Percentiles rank a stretch among this genome's conserved stretches.
Evolutionary conservation across 2,113 vertebrate species (phyloP).

Genomic region (Syngnathus typhle): DNA sequence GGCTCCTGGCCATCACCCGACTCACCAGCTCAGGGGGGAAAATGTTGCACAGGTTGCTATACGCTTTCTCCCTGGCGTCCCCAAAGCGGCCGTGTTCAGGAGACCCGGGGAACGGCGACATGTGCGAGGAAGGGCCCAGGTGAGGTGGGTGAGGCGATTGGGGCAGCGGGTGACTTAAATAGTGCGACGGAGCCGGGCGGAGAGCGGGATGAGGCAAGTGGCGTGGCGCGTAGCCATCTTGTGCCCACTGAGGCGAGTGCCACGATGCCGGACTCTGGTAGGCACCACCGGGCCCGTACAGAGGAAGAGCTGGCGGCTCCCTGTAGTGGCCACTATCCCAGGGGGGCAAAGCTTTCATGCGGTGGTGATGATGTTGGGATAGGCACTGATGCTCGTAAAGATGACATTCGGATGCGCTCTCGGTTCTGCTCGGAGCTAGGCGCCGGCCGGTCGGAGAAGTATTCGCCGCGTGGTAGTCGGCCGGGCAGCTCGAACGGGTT

Average conservation of each 20-base stretch:
- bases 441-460: constrained; percentile 76
- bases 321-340: constrained; percentile 80
- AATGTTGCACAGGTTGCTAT: constrained; percentile 92
- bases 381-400: constrained; percentile 79
- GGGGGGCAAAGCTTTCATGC: constrained; percentile 72
- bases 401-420: constrained; percentile 86
- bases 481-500: constrained; percentile 82
- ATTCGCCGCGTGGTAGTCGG: constrained; percentile 76
- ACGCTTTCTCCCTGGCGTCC: constrained; percentile 84
- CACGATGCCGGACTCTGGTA: constrained; percentile 85
- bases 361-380: constrained; percentile 76
- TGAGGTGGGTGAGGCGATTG: constrained; percentile 56
- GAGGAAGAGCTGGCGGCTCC: constrained; percentile 66
- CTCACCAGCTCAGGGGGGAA: constrained; percentile 90
- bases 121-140: constrained; percentile 34
- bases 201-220: constrained; percentile 64
- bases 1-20: constrained; percentile 89
- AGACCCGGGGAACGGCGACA: constrained; percentile 66
- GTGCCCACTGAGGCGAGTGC: constrained; percentile 62
- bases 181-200: constrained; percentile 58
- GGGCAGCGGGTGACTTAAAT: constrained; percentile 54
- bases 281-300: constrained; percentile 80
- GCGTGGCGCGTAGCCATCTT: constrained; percentile 59
- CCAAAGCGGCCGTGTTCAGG: constrained; percentile 63
- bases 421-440: constrained; percentile 77